phyloP scores from a whole-genome alignment of 2,888 invertebrate genomes.

The Diarsia rubi region DNA sequence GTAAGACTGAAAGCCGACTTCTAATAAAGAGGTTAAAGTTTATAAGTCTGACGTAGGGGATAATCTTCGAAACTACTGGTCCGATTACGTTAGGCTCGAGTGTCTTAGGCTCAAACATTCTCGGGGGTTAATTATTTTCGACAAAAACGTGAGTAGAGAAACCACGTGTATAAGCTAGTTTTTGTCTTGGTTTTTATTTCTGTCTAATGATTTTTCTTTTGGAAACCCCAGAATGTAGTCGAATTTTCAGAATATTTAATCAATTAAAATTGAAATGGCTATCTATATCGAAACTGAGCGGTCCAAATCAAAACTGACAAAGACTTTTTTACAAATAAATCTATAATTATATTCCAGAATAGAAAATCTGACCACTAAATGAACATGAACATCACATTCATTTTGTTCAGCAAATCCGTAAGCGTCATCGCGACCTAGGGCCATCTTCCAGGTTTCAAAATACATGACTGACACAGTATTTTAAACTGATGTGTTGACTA shows the following conservation, averaged over 20 bases:
- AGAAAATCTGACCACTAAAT: not conserved
- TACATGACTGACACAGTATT: not conserved
- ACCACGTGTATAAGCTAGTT: not conserved
- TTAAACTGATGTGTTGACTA: too few relatives aligned
- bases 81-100: not conserved
- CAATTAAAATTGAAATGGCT: slow-evolving; percentile 19
- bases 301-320: not conserved
- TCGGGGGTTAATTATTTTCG: not conserved
- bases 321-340: not conserved
- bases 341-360: not conserved
- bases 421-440: not conserved
- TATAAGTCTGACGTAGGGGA: too few relatives aligned
- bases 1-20: too few relatives aligned
- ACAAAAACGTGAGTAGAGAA: not conserved
- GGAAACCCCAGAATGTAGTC: not conserved
- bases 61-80: not conserved
- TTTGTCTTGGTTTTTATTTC: not conserved
- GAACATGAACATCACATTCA: not conserved
- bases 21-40: too few relatives aligned
- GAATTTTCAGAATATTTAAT: slow-evolving; percentile 1
- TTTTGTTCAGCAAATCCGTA: not conserved
- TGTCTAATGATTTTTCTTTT: not conserved
- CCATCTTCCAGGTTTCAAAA: not conserved
- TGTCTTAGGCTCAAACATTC: not conserved
- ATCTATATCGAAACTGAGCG: not conserved